phyloP scores from a whole-genome alignment of 2,113 vertebrate genomes.

The Rhea pennata region DNA sequence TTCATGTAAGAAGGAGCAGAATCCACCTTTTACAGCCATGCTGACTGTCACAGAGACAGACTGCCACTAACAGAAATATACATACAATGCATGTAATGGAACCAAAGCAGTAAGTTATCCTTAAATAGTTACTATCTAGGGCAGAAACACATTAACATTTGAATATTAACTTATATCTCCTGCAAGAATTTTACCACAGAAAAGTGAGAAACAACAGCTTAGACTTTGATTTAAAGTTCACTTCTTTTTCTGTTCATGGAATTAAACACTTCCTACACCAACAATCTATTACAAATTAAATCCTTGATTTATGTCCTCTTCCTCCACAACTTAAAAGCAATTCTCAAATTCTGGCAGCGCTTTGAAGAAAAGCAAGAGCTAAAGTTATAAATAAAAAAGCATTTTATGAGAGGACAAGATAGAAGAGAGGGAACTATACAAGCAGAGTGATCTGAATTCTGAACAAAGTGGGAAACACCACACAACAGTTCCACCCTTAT shows the following conservation, averaged over 20 bases:
- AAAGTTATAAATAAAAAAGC: not conserved
- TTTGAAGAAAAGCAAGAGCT: not conserved
- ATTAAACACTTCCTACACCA: not conserved
- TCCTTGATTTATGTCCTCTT: not conserved
- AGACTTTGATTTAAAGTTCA: slow-evolving; percentile 1
- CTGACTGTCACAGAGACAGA: not conserved
- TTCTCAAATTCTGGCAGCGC: not conserved
- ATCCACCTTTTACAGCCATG: not conserved
- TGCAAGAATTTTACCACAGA: not conserved
- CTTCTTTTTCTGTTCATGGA: not conserved
- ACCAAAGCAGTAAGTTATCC: slow-evolving; percentile 17
- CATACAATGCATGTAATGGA: not conserved
- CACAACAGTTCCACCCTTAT: not conserved
- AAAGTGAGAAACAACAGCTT: not conserved
- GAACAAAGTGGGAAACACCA: not conserved
- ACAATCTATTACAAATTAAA: not conserved
- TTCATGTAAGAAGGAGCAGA: slow-evolving; percentile 14
- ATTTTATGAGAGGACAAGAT: not conserved
- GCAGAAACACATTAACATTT: slow-evolving; percentile 11
- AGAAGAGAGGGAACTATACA: not conserved
- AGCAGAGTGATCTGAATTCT: not conserved
- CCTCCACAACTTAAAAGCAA: not conserved
- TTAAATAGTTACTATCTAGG: slow-evolving; percentile 26
- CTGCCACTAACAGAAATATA: slow-evolving; percentile 30
- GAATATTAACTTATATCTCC: slow-evolving; percentile 10